Conservation (phyloP, 2,797 vertebrate species). For the Pagetopsis macropterus region DNA sequence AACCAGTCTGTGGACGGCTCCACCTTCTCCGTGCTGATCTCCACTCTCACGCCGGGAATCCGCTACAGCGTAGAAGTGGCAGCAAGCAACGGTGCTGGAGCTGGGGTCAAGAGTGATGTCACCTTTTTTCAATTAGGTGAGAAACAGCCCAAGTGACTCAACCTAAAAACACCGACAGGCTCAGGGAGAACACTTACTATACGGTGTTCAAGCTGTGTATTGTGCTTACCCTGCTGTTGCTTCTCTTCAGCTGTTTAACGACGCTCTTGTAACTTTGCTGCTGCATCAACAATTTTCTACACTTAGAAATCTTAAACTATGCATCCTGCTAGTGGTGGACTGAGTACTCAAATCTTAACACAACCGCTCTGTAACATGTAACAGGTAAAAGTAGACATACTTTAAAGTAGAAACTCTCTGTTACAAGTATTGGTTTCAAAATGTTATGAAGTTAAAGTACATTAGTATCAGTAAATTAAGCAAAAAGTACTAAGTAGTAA, state of each 20-base stretch:
- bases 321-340: no score
- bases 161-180: neutral
- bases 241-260: neutral
- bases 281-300: neutral
- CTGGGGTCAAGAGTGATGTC: conserved; percentile 92
- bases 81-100: conserved; percentile 91
- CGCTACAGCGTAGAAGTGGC: conserved; percentile 95
- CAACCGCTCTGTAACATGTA: no score
- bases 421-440: no score
- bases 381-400: no score
- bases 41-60: conserved; percentile 90
- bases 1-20: conserved; percentile 96
- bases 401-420: no score
- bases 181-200: neutral
- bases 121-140: conserved; percentile 95
- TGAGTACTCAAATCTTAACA: no score
- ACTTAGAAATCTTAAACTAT: neutral
- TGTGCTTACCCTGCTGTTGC: neutral
- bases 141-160: conserved; percentile 28
- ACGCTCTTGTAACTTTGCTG: neutral
- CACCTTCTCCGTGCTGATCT: conserved; percentile 90
- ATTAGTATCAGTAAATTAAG: no score
- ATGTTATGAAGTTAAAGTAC: no score
- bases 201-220: neutral
- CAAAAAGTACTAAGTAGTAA: no score